phyloP scores from a whole-genome alignment of 2,113 vertebrate genomes.

The Takifugu bimaculatus region DNA sequence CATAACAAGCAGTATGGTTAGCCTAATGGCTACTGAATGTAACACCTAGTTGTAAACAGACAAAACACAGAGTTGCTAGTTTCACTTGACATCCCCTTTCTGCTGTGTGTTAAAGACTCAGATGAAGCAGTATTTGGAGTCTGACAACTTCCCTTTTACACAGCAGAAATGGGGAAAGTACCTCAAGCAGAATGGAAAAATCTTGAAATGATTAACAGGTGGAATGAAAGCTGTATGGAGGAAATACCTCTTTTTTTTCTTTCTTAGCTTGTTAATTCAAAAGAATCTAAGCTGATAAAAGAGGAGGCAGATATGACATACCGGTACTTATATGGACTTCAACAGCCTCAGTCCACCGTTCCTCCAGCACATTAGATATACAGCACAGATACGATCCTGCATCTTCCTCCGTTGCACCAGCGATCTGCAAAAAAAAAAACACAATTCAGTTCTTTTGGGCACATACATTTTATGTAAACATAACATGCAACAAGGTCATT shows the following conservation, averaged over 20 bases:
- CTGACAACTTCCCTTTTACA: conserved; percentile 57
- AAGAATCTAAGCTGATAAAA: not conserved
- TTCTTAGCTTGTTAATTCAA: no score
- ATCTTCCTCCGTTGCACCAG: conserved; percentile 44
- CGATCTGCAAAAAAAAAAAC: conserved; percentile 54
- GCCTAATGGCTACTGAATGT: not conserved
- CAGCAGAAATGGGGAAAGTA: conserved; percentile 69
- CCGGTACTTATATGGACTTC: conserved; percentile 73
- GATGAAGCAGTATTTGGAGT: conserved; percentile 41
- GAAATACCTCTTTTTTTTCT: not conserved
- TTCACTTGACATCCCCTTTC: conserved; percentile 67
- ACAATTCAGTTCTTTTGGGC: conserved; percentile 16
- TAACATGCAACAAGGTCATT: no score
- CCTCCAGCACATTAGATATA: conserved; percentile 73
- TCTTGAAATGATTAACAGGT: conserved; percentile 10
- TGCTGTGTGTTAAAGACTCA: conserved; percentile 35
- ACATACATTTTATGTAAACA: not conserved
- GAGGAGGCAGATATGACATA: conserved; percentile 49
- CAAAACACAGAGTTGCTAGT: conserved; percentile 36
- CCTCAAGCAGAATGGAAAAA: conserved; percentile 60
- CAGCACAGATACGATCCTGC: conserved; percentile 80
- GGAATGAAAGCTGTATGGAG: conserved; percentile 29
- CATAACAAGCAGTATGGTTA: not conserved
- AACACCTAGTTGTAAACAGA: conserved; percentile 17
- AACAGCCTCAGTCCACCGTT: conserved; percentile 76